Evolutionary conservation across 2,113 vertebrate species (phyloP).

Genomic region (Gadus chalcogrammus): DNA sequence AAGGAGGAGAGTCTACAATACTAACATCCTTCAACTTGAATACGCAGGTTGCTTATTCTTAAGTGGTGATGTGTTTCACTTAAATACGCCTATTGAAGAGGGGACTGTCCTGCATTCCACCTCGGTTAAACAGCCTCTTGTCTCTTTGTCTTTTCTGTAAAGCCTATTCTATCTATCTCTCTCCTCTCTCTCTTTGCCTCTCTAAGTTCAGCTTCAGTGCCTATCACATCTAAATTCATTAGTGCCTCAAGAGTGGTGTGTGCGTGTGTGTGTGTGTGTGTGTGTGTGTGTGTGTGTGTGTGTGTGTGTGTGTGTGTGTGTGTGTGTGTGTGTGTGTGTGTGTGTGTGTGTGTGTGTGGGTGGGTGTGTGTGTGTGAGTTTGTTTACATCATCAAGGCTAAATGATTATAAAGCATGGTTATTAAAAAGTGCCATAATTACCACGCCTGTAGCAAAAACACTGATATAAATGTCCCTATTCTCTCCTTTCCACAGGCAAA

Average conservation of each 20-base stretch:
- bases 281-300: conserved; percentile 15
- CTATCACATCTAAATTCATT: conserved; percentile 72
- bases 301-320: conserved; percentile 18
- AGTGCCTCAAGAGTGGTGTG: conserved; percentile 57
- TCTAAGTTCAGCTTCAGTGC: conserved; percentile 65
- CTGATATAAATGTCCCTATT: conserved; percentile 61
- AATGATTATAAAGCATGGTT: conserved; percentile 73
- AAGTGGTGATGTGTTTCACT: too few relatives aligned
- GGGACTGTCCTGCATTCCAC: conserved; percentile 12
- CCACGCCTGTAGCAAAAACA: conserved; percentile 66
- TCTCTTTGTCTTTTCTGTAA: conserved; percentile 28
- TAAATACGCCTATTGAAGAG: background rate
- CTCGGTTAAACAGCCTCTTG: background rate
- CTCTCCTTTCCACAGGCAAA: conserved; percentile 52
- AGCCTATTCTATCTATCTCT: background rate
- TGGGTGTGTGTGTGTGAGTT: conserved; percentile 14
- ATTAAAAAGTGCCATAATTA: conserved; percentile 71
- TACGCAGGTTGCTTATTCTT: too few relatives aligned
- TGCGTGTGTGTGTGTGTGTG: conserved; percentile 16
- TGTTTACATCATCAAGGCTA: conserved; percentile 52
- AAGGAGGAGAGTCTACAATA: too few relatives aligned
- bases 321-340: conserved; percentile 21
- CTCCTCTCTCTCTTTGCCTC: conserved; percentile 12
- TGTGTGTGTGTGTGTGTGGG: conserved; percentile 16
- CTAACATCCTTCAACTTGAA: too few relatives aligned